phyloP scores from a whole-genome alignment of 1,140 invertebrate genomes.

The Drosophila mayri region DNA sequence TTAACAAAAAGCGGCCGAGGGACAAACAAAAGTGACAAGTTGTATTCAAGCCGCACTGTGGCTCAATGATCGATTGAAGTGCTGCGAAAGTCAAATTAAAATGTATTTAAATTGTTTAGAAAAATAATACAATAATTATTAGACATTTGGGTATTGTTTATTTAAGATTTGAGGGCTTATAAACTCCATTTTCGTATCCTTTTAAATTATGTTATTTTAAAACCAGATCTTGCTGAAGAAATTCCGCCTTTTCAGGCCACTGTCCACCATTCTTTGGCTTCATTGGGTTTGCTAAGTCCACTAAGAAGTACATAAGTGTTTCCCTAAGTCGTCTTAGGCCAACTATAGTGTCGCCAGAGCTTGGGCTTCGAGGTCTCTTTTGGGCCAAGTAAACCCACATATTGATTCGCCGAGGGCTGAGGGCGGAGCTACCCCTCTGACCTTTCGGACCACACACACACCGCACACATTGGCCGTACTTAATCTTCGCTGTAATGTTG shows the following conservation, averaged over 20 bases:
- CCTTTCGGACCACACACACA: conserved; percentile 55
- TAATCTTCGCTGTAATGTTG: conserved; percentile 49
- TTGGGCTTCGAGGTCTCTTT: conserved; percentile 8
- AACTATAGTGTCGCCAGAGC: conserved; percentile 20
- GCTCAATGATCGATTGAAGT: conserved; percentile 4
- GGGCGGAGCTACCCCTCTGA: conserved; percentile 36
- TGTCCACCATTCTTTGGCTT: conserved; percentile 35
- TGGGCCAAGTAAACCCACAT: conserved; percentile 18
- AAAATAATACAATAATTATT: background rate
- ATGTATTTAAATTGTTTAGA: background rate
- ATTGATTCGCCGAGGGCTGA: conserved; percentile 38
- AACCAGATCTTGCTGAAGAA: too few species aligned
- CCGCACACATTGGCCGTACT: background rate
- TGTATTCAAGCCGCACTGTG: conserved; percentile 44
- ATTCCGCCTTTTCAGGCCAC: background rate
- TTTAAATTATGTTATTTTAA: background rate
- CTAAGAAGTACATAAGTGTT: conserved; percentile 42
- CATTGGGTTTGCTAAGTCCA: conserved; percentile 13
- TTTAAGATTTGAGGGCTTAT: background rate
- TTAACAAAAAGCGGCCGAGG: conserved; percentile 67
- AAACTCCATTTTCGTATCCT: background rate
- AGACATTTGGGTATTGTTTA: background rate
- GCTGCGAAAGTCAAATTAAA: background rate
- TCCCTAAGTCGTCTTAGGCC: conserved; percentile 39
- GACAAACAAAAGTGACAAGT: conserved; percentile 61